Base-by-base conservation (phyloP, 2,113 vertebrate genomes). In the Anthoscopus minutus region DNA sequence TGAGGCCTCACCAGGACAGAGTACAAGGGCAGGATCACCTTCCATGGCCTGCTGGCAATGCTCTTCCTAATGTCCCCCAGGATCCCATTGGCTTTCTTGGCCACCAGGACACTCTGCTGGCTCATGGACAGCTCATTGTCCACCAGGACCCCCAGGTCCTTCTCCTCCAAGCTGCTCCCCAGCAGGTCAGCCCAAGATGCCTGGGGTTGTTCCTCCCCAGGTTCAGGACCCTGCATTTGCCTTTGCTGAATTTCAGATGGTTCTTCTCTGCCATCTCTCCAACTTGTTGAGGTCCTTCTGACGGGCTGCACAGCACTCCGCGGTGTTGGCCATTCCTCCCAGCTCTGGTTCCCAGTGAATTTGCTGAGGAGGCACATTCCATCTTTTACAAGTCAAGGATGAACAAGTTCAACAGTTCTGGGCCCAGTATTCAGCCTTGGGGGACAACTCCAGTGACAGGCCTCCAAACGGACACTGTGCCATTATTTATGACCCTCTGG, bases 231-330 rank as follows among this genome's bases (percentile, higher is more conserved):
- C 24, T 23, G 28, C 47, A 30, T 2, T 47, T 70, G 23, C 47
- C 19, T 4, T 38, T 30, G 38, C 7, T 61, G 47, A 30, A 20
- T 62, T 20, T 78, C 38, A n/a, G 19, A 7, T 6, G 16, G 8
- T 45, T 61, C 62, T 24, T 33, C 38, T 37, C 5, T 67, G 37
- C 9, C 38, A 13, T 45, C 8, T 78, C 19, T 61, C 19, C n/a
- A 62, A 0, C 8, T 30, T 40, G 19, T 3, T 0, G 0, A 37
- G 7, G n/a, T 45, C 38, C 28, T 38, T 53, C 38, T 78, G 47
- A 54, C 70, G 84, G 38, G 13, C n/a, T 30, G 23, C 13, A 45
- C 12, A 69, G 40, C 40, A 10, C n/a, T 15, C 21, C 1, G 1
- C 13, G 17, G 13, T 54, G 3, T 18, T 4, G 3, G 7, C 25